Base-by-base conservation (phyloP, 2,888 invertebrate species). In the Dicranocentrus wangi region DNA sequence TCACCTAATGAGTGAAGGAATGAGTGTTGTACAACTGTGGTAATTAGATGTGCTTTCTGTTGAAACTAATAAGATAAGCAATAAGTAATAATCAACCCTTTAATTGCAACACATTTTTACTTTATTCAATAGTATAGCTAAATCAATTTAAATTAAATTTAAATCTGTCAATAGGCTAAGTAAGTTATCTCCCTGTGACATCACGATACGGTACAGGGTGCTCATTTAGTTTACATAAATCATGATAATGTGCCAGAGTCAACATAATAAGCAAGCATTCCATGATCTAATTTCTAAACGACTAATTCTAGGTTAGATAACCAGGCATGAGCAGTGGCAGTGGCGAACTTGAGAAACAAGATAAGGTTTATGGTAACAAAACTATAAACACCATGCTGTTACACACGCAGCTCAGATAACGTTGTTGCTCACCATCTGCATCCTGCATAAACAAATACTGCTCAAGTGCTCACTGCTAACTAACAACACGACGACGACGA, bases 331-430 rank as follows among this genome's bases (percentile, higher is more conserved):
- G 25, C 7, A 28, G 47, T 72, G 23, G 32, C 25, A 60, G 23
- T 28, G 72, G 61, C 47, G 72, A 72, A 61, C 72, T 72, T 72
- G 72, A 72, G 72, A 73, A 73, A 28, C 51, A 65, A 63, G 73
- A 65, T 61, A 72, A 71, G 55, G 15, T 21, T 70, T 27, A 58
- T 58, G 42, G 70, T 25, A 70, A 39, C 32, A 55, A 19, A 21
- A 21, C 15, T 23, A 15, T 25, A n/a, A 39, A 43, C 60, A 71
- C 5, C 17, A n/a, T n/a, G n/a, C n/a, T n/a, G n/a, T n/a, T n/a
- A n/a, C n/a, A n/a, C n/a, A n/a, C n/a, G n/a, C n/a, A n/a, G n/a
- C n/a, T n/a, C n/a, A n/a, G n/a, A n/a, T n/a, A n/a, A n/a, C n/a
- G n/a, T n/a, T n/a, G n/a, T n/a, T n/a, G n/a, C n/a, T n/a, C n/a